phyloP scores from a whole-genome alignment of 2,113 vertebrate species.

The Hyperopisus bebe region DNA sequence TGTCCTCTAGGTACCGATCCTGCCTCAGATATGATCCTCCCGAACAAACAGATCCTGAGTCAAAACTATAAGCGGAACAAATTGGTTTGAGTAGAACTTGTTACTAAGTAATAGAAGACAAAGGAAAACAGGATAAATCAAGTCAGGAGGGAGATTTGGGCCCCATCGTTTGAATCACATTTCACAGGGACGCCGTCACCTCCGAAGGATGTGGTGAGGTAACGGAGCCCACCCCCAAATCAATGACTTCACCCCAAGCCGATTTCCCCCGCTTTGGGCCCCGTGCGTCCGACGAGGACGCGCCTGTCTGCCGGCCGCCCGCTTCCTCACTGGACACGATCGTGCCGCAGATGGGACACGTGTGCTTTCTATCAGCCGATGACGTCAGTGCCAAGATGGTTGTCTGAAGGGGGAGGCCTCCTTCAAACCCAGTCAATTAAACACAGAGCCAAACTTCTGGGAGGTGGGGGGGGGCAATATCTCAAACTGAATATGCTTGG shows the following conservation, averaged over 20 bases:
- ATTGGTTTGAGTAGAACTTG: neutral
- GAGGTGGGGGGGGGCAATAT: neutral
- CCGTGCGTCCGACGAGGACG: neutral
- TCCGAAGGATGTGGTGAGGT: neutral
- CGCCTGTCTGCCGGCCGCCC: neutral
- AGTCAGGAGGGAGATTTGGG: neutral
- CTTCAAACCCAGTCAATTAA: neutral
- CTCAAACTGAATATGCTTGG: neutral
- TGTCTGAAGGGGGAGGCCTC: neutral
- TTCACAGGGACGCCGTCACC: neutral
- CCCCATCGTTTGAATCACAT: neutral
- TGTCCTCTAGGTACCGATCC: neutral
- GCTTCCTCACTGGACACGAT: neutral
- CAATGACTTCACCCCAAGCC: constrained; percentile 2
- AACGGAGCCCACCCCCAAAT: neutral
- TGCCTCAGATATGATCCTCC: neutral
- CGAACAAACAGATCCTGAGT: neutral
- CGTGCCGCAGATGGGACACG: neutral
- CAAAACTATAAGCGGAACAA: neutral
- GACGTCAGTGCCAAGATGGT: neutral
- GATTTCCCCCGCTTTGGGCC: neutral
- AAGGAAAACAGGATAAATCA: neutral
- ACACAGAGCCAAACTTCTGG: neutral
- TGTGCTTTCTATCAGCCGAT: neutral
- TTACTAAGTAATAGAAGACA: neutral